Evolutionary conservation across 2,888 invertebrate species (phyloP).

Genomic region (Malthinus seriepunctatus): DNA sequence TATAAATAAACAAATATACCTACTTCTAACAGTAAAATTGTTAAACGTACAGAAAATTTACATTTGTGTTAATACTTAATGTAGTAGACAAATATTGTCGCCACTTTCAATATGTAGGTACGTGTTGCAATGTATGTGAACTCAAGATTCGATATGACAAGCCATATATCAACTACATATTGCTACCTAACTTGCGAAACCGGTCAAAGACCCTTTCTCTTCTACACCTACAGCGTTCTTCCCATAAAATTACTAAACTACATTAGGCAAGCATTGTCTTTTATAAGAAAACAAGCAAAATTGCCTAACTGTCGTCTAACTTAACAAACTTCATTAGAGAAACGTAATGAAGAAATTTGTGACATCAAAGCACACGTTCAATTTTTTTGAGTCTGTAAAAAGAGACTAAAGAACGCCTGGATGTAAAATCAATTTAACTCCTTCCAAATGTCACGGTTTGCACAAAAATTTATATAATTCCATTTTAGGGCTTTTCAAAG

Average conservation of each 20-base stretch:
- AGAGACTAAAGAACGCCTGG: too few relatives aligned
- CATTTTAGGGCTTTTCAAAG: too few relatives aligned
- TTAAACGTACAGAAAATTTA: too few relatives aligned
- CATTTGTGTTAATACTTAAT: background rate
- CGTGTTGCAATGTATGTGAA: slow-evolving; percentile 47
- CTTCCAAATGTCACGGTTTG: too few relatives aligned
- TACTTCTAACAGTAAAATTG: too few relatives aligned
- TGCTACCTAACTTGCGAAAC: slow-evolving; percentile 41
- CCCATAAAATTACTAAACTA: slow-evolving; percentile 42
- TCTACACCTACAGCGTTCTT: slow-evolving; percentile 36
- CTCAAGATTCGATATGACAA: slow-evolving; percentile 33
- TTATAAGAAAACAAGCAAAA: background rate
- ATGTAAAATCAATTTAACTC: too few relatives aligned
- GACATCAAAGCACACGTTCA: too few relatives aligned
- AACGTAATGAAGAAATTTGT: background rate
- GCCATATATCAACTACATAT: slow-evolving; percentile 37
- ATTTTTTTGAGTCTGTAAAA: too few relatives aligned
- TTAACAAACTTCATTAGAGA: background rate
- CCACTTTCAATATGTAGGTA: slow-evolving; percentile 36
- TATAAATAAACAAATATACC: too few relatives aligned
- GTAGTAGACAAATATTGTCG: slow-evolving; percentile 34
- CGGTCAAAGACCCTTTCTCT: slow-evolving; percentile 47
- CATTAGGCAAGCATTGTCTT: background rate
- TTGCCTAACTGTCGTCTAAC: background rate
- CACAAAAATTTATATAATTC: too few relatives aligned